Evolutionary conservation across 2,888 invertebrate species (phyloP).

Genomic region (Anoplius nigerrimus): DNA sequence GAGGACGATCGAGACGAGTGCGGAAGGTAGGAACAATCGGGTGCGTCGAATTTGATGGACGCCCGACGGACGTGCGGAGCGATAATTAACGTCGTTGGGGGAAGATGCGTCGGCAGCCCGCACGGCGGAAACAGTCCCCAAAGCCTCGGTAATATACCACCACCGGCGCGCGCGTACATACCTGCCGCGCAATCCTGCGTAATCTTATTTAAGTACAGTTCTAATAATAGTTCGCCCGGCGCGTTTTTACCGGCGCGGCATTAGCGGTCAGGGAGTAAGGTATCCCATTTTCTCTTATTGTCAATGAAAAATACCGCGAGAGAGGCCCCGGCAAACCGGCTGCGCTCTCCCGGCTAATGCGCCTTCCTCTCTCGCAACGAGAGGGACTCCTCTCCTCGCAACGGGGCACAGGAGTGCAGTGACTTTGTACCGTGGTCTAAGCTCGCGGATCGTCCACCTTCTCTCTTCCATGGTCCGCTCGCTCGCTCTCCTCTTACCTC

Average conservation of each 20-base stretch:
- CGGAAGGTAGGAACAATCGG: too few relatives aligned
- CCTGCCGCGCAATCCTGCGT: constrained; percentile 35
- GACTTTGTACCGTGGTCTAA: constrained; percentile 41
- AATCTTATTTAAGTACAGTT: constrained; percentile 47
- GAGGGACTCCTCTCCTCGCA: constrained; percentile 28
- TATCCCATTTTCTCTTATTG: constrained; percentile 49
- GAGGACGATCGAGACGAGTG: too few relatives aligned
- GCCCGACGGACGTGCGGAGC: too few relatives aligned
- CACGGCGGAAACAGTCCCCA: too few relatives aligned
- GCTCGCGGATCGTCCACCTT: constrained; percentile 8
- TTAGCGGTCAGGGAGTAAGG: constrained; percentile 31
- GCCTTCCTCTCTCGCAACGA: constrained; percentile 11
- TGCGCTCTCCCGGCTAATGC: constrained; percentile 25
- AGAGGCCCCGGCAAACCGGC: constrained; percentile 48
- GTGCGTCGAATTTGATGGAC: too few relatives aligned
- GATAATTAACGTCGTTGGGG: too few relatives aligned
- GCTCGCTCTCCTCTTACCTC: constrained; percentile 34
- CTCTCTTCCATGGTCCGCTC: constrained; percentile 12
- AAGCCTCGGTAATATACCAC: background rate
- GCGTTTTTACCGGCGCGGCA: constrained; percentile 43
- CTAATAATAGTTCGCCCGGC: constrained; percentile 44
- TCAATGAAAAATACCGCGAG: constrained; percentile 48
- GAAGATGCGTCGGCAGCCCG: too few relatives aligned
- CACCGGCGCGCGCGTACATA: background rate
- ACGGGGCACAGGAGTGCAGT: constrained; percentile 54